Conservation (phyloP, 2,888 invertebrate genomes). For the Acronicta leporina region DNA sequence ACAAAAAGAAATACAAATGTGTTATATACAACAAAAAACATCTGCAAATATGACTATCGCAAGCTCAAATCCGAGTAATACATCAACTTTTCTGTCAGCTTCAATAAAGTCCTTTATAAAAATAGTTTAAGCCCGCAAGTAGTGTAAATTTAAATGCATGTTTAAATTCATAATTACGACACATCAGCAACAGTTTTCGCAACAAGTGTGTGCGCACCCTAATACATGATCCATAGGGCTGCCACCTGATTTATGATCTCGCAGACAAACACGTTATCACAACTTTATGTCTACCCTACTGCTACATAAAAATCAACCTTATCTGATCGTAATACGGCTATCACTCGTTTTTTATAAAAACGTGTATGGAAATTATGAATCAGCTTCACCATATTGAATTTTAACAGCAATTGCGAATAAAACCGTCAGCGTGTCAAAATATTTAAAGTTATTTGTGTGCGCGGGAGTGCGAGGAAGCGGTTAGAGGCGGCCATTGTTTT, state of each 20-base stretch:
- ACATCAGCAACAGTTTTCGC: constrained; percentile 31
- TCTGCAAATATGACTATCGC: too few species aligned
- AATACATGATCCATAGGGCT: constrained; percentile 43
- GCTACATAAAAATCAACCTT: constrained; percentile 23
- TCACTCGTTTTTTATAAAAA: background rate
- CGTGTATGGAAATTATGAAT: constrained; percentile 50
- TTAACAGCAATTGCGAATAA: constrained; percentile 65
- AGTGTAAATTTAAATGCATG: constrained; percentile 6
- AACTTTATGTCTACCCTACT: constrained; percentile 26
- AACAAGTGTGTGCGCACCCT: constrained; percentile 32
- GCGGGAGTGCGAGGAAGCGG: constrained; percentile 30
- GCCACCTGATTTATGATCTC: constrained; percentile 52
- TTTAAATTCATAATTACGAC: constrained; percentile 24
- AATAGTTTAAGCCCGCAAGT: background rate
- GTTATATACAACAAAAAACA: too few species aligned
- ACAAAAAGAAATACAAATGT: too few species aligned
- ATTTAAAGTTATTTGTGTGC: constrained; percentile 63
- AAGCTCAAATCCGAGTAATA: too few species aligned
- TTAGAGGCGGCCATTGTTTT: constrained; percentile 49
- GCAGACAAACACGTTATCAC: constrained; percentile 48
- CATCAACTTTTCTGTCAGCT: too few species aligned
- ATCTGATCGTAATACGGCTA: background rate
- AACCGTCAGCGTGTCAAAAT: constrained; percentile 71
- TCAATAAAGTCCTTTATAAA: too few species aligned
- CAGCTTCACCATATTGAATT: constrained; percentile 65